Evolutionary conservation across 2,797 vertebrate species (phyloP), one percentile per base, ranked within the genome.

Genomic region (Characodon lateralis): DNA sequence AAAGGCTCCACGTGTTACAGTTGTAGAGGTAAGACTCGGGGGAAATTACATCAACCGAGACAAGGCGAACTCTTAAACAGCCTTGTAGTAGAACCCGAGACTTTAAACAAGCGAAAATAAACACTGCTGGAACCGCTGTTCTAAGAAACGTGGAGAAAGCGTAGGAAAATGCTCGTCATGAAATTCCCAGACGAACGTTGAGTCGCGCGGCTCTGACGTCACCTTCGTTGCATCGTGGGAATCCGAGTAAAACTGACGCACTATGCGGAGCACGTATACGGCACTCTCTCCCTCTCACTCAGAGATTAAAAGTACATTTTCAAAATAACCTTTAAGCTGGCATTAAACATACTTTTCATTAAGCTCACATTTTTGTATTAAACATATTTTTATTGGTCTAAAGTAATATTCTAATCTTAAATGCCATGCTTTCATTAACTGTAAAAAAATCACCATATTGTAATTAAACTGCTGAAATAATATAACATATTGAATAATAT

Each of bases 171-270:
- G 12, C 22, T 56, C 31, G 0, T 5, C 1, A 3, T 66, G 43
- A 24, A 28, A 7, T n/a, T 43, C 28, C 2, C 13, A 43, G 41
- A 72, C 6, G 74, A 85, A 92, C 61, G 82, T 78, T 74, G 20
- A 20, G 89, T 90, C 89, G 88, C 91, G 31, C 2, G 16, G 7
- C 26, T 68, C 0, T 91, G 85, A 86, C 86, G 88, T 71, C 0
- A 0, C 3, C 0, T 0, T 16, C 14, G 6, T 2, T 89, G 94
- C 87, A 91, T 85, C 88, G 0, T 93, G 94, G 94, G 92, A 90
- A 39, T 41, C 0, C 0, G 83, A 92, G 93, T 91, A 41, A 66
- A 66, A 41, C 10, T 1, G 31, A 22, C 2, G 12, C 4, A 3
- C 53, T 1, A 12, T 48, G 43, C 43, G 43, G 43, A 48, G 46